Base-by-base conservation (phyloP, 2,888 invertebrate genomes). In the Blastobasis adustella region DNA sequence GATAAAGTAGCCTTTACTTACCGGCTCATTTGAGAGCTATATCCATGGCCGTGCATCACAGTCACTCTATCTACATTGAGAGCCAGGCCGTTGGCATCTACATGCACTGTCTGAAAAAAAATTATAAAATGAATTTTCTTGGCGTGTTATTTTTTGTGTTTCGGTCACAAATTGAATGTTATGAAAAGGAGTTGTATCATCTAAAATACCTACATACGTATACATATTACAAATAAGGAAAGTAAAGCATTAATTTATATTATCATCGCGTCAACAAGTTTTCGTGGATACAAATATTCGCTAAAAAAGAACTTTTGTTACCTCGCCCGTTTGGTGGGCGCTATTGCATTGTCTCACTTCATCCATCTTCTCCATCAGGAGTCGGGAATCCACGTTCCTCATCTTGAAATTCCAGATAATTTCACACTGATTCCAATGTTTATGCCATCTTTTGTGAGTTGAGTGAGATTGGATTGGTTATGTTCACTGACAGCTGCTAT, bases 311-410 rank as follows among this genome's bases (percentile, higher is more conserved):
- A 23, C 23, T 23, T 23, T 23, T 23, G 54, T 61, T 71, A 84
- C 88, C 75, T 82, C 85, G 44, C 72, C 67, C 8, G 77, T 52
- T 54, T 78, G 80, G 50, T 88, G 86, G 2, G 85, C 65, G 66
- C 82, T 82, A 50, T 87, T 85, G 57, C 86, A 88, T 63, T 87
- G 86, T 9, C 80, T 81, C 37, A 87, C 86, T 5, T 88, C 87
- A 51, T 87, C 87, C 77, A 87, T 87, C 64, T 78, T 82, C 52
- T 79, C 77, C 48, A 71, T 77, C 49, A 82, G 60, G 46, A 78
- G 65, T 69, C 79, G 78, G 10, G 72, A 56, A 58, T 76, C 72
- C 8, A 82, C 77, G 61, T 67, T 80, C 57, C 81, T 80, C 82
- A 82, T 82, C 49, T 50, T 68, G 56, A 53, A 53, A 47, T 52